Conservation (phyloP, 2,888 invertebrate species). For the Drosophila merina region DNA sequence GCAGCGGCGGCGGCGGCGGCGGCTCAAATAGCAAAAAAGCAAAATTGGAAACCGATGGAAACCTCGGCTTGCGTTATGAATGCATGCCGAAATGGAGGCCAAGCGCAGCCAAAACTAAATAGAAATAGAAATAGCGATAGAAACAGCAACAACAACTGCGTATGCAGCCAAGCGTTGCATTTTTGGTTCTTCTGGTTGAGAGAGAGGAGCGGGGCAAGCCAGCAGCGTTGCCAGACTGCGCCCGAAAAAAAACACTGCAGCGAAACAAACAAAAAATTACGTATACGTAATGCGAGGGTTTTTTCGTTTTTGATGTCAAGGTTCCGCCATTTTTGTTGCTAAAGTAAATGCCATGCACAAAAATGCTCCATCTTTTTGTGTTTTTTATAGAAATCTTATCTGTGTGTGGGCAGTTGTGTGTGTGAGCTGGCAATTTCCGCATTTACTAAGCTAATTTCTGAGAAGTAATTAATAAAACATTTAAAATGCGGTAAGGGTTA, state of each 20-base stretch:
- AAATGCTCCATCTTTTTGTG: conserved; percentile 47
- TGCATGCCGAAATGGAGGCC: conserved; percentile 79
- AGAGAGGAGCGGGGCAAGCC: conserved; percentile 3
- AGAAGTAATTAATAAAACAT: conserved; percentile 76
- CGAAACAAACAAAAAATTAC: conserved; percentile 32
- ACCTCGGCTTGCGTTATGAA: conserved; percentile 78
- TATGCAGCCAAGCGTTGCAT: conserved; percentile 78
- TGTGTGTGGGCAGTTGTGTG: background rate
- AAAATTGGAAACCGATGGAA: conserved; percentile 79
- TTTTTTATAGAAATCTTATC: conserved; percentile 41
- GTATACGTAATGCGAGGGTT: conserved; percentile 53
- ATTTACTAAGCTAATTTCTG: conserved; percentile 59
- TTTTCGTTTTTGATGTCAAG: conserved; percentile 33
- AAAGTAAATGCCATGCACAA: conserved; percentile 12
- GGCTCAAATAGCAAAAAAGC: conserved; percentile 68
- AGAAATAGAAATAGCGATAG: conserved; percentile 54
- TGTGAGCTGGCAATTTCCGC: conserved; percentile 58
- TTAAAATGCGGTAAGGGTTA: conserved; percentile 36
- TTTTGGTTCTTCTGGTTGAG: conserved; percentile 54
- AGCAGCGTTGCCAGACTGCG: conserved; percentile 68
- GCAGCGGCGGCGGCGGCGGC: conserved; percentile 44
- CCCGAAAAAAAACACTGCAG: conserved; percentile 27
- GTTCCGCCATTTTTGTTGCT: conserved; percentile 9
- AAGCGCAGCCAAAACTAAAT: conserved; percentile 77
- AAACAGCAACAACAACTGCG: conserved; percentile 45